Evolutionary conservation across 2,113 vertebrate species (phyloP), one percentile per base, ranked within the genome.

Genomic region (Polyodon spathula): DNA sequence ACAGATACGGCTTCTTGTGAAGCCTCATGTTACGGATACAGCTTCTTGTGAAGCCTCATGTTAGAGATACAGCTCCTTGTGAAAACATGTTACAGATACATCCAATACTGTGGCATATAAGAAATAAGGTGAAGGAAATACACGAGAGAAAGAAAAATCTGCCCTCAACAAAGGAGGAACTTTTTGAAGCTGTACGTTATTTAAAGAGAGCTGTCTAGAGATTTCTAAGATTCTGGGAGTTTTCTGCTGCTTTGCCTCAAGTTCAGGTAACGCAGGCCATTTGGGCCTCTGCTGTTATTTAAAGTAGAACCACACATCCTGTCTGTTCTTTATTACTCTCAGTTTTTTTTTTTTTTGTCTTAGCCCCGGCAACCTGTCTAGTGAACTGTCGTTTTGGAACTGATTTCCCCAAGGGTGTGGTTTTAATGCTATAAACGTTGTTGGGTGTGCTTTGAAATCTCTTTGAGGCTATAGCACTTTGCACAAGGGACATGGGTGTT

Each of bases 321-420:
- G 51, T 14, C 63, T 64, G 66, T 68, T 57, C 57, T 50, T 37
- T 58, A 56, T 62, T 63, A 40, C 51, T 54, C 55, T 40, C 40
- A 7, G 43, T 14, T 61, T 41, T 61, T 38, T 44, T 59, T 44
- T 53, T 54, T 54, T 64, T 48, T n/a, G n/a, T 39, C 40, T 41
- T 58, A 63, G 66, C 64, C 59, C 54, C 59, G 14, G 51, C 53
- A 8, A 7, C 65, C 58, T 17, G 57, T 50, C 17, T 65, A 62
- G 56, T 61, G 58, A 54, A 12, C 69, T 64, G 46, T 59, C 74
- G 63, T 56, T 67, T 71, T 68, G 68, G 64, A 69, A 59, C 63
- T 61, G 17, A 54, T 62, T 78, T 76, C 79, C 74, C 71, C 58
- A 40, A 63, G 74, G 71, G 70, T 81, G 65, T 79, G 78, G 71